Base-by-base conservation (phyloP, 2,888 invertebrate species). In the Melinaea menophilus region DNA sequence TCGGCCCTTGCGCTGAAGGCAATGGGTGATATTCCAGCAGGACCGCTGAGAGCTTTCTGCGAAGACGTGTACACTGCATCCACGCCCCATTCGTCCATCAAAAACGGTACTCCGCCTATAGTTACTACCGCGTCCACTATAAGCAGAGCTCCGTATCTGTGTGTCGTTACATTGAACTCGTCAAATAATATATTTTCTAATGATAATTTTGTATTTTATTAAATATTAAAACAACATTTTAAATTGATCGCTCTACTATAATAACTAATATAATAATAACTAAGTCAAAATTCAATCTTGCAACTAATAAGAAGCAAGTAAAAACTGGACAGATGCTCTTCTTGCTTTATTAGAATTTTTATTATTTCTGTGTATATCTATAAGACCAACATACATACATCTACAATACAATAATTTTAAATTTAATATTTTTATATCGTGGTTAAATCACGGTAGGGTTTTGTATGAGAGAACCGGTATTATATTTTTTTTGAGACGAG, bases 71-170 rank as follows among this genome's bases (percentile, higher is more conserved):
- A 94, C 12, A 94, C 90, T 3, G 91, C 93, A 73, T 95, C 95
- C n/a, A 95, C 89, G 47, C 87, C 92, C 92, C 93, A 92, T 55
- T 87, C 85, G 75, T 95, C 88, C 88, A 92, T 92, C 63, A 89
- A 87, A 74, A 95, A 91, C 0, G 94, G 93, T 0, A 88, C 90
- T 5, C 87, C 94, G 2, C 90, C 93, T 35, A 94, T 77, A 0
- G 94, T 92, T 2, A 94, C 94, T 33, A 94, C 94, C 0, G 93
- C 92, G 73, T 95, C 94, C 9, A 94, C 94, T 31, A 93, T 75
- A 13, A 94, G 80, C 2, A 94, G 81, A 54, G 92, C 84, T 56
- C 91, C 89, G 73, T 93, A 91, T 73, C 93, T 93, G 79, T 35
- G 73, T 48, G n/a, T 7, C 3, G 22, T 4, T 22, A 2, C 3